phyloP scores from a whole-genome alignment of 2,797 vertebrate genomes.

The Lepidocolaptes lacrymiger region DNA sequence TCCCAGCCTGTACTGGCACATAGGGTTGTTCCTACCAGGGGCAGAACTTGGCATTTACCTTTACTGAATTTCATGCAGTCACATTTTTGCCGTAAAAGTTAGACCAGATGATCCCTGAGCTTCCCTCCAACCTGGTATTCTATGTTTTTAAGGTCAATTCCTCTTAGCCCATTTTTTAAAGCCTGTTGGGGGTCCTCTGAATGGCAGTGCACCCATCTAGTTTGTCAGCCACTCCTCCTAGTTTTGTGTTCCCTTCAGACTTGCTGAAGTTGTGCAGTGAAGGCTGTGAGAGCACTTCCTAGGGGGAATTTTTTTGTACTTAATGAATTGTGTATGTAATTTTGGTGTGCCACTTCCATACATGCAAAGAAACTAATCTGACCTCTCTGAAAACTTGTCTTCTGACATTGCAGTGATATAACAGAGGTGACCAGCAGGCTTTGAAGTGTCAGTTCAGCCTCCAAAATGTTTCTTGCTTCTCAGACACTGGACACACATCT shows the following conservation, averaged over 20 bases:
- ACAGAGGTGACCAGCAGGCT: neutral
- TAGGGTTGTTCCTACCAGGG: neutral
- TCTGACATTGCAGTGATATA: neutral
- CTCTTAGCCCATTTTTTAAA: neutral
- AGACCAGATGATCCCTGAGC: neutral
- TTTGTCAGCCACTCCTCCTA: neutral
- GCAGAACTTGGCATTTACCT: neutral
- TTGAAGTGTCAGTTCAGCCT: neutral
- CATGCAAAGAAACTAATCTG: neutral
- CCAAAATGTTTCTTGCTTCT: neutral
- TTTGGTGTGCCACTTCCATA: neutral
- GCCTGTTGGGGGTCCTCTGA: neutral
- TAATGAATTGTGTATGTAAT: neutral
- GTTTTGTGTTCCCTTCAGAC: neutral
- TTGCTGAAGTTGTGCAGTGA: neutral
- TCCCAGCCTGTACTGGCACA: neutral
- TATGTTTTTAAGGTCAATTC: neutral
- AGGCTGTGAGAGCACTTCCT: neutral
- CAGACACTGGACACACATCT: neutral
- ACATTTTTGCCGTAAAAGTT: neutral
- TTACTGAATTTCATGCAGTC: neutral
- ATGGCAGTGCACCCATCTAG: neutral
- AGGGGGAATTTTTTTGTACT: neutral
- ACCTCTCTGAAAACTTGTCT: neutral
- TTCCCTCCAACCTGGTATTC: accelerated